Conservation (phyloP, 64 coral and sea anemone species). For the Stichodactyla helianthus region DNA sequence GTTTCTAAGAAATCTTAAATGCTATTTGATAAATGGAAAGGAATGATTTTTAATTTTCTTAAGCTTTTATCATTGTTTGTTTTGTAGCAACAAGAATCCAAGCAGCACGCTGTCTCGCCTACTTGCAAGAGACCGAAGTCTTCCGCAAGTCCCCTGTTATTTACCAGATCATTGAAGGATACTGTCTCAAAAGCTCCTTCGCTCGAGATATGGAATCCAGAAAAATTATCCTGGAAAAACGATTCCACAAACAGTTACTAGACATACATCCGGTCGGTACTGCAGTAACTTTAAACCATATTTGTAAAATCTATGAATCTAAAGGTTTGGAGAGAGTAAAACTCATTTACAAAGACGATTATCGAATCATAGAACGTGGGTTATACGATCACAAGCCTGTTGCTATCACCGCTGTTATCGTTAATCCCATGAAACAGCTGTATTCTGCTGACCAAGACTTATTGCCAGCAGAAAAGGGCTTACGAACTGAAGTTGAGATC, state of each 20-base stretch:
- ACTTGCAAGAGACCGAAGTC: neutral
- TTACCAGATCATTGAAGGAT: neutral
- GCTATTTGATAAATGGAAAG: neutral
- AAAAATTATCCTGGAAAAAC: neutral
- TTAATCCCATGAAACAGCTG: neutral
- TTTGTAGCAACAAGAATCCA: neutral
- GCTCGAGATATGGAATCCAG: neutral
- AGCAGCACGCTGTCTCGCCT: neutral
- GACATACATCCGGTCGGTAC: neutral
- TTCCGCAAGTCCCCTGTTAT: neutral
- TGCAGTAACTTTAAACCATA: neutral
- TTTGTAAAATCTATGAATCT: neutral
- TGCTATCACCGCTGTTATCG: neutral
- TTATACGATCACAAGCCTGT: neutral
- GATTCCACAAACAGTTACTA: neutral
- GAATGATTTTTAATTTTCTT: neutral
- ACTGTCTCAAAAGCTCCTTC: neutral
- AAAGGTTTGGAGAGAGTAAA: neutral
- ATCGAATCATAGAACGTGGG: neutral
- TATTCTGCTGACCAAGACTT: neutral
- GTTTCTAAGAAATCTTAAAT: too few species aligned
- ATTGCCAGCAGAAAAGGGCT: neutral
- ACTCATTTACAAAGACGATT: neutral
- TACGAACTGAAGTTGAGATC: neutral
- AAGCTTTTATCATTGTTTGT: neutral